Evolutionary conservation across 2,797 vertebrate genomes (phyloP).

Genomic region (Orestias chungarensis): DNA sequence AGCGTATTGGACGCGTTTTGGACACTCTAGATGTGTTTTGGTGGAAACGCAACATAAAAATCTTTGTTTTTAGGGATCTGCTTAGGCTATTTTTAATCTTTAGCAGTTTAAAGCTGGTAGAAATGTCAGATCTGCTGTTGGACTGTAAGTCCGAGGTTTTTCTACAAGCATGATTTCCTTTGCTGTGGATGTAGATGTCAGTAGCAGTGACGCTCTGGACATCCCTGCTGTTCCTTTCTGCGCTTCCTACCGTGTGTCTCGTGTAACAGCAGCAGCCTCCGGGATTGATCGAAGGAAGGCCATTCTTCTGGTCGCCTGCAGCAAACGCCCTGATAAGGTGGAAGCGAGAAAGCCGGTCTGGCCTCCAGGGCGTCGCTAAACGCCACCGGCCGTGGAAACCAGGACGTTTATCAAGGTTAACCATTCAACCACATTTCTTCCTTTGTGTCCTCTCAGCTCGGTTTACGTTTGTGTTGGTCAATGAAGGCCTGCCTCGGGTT

Average conservation of each 20-base stretch:
- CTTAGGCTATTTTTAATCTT: no score
- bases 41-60: no score
- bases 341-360: slow-evolving; percentile 1
- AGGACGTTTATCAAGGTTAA: slow-evolving; percentile 61
- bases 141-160: no score
- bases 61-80: no score
- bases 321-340: slow-evolving; percentile 3
- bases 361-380: slow-evolving; percentile 24
- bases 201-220: neutral
- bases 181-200: neutral
- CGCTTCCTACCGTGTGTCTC: no score
- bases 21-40: no score
- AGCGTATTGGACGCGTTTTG: no score
- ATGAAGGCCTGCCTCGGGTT: slow-evolving; percentile 20
- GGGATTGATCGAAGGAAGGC: neutral
- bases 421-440: slow-evolving; percentile 37
- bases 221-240: no score
- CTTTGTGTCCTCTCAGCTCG: slow-evolving; percentile 51
- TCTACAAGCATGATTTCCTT: no score
- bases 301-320: neutral
- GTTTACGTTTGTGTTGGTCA: slow-evolving; percentile 37
- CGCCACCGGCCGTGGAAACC: slow-evolving; percentile 52
- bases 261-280: neutral
- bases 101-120: no score
- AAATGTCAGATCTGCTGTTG: no score